Evolutionary conservation across 1,140 invertebrate species (phyloP), one percentile per base, ranked within the genome.

Genomic region (Drepana arcuata): DNA sequence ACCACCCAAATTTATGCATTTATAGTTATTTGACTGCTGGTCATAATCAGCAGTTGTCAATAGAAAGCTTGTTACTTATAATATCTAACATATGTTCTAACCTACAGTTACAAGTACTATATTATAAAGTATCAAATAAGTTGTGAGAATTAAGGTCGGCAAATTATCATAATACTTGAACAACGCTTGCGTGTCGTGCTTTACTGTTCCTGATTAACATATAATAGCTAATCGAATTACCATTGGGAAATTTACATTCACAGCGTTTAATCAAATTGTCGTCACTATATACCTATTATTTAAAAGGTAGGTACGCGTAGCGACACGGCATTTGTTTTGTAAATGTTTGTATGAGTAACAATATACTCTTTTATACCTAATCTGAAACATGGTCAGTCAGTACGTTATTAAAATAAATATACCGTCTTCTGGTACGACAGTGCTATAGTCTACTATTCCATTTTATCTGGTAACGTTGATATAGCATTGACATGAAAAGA

Each of bases 161-260:
- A 24, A n/a, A n/a, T n/a, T n/a, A n/a, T n/a, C n/a, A n/a, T n/a
- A 21, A 9, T 21, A 21, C 18, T 21, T 4, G 18, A 21, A 30
- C 16, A 13, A 13, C 4, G 24, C 25, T 54, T 42, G 51, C 51
- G 46, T 54, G 51, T 37, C 27, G 48, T 48, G 50, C 45, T 46
- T 40, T 55, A 60, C 48, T 42, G 48, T 45, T 37, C 46, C 43
- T 40, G 59, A 67, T 67, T 61, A 59, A 42, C 52, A 55, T 61
- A 57, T 61, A 62, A 58, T 59, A 42, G 47, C 48, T 42, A 45
- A 51, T 60, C 38, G 54, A 36, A 67, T 67, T 61, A 59, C 48
- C 54, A 59, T 61, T 54, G 44, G 34, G 33, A 28, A 46, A 39
- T 53, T 46, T 42, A 48, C 43, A 38, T 61, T 55, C 53, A 48